Evolutionary conservation across 2,888 invertebrate species (phyloP).

Genomic region (Aphidoletes aphidimyza): DNA sequence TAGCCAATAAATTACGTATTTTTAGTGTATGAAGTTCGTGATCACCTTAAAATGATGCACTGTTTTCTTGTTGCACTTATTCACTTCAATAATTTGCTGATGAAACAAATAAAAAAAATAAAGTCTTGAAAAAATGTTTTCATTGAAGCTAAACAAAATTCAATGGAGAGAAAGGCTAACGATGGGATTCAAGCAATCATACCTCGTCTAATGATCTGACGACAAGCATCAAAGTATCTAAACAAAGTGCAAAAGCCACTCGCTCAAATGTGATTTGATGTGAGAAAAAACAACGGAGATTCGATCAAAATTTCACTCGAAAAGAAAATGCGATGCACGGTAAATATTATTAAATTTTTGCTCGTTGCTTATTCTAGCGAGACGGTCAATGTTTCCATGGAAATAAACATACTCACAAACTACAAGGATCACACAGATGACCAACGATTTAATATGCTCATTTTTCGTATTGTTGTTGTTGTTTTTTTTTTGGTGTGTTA

Average conservation of each 20-base stretch:
- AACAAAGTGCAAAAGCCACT: background rate
- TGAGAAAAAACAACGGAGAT: background rate
- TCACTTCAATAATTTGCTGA: too few relatives aligned
- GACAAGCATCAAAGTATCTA: background rate
- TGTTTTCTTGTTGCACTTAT: too few relatives aligned
- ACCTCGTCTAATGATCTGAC: background rate
- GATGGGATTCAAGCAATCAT: background rate
- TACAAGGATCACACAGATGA: constrained; percentile 36
- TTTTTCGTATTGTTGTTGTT: constrained; percentile 14
- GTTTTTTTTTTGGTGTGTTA: background rate
- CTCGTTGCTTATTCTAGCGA: background rate
- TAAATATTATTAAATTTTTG: constrained; percentile 51
- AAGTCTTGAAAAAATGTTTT: too few relatives aligned
- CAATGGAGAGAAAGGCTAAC: too few relatives aligned
- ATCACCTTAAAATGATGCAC: too few relatives aligned
- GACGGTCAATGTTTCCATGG: constrained; percentile 48
- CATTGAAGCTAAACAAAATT: too few relatives aligned
- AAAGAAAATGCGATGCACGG: background rate
- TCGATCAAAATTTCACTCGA: background rate
- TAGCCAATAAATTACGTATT: background rate
- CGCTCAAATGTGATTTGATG: background rate
- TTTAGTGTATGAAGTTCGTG: background rate
- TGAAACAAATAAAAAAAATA: too few relatives aligned
- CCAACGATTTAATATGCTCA: constrained; percentile 36
- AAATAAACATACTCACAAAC: background rate